phyloP scores from a whole-genome alignment of 2,113 vertebrate genomes.

The Ciconia stormi region DNA sequence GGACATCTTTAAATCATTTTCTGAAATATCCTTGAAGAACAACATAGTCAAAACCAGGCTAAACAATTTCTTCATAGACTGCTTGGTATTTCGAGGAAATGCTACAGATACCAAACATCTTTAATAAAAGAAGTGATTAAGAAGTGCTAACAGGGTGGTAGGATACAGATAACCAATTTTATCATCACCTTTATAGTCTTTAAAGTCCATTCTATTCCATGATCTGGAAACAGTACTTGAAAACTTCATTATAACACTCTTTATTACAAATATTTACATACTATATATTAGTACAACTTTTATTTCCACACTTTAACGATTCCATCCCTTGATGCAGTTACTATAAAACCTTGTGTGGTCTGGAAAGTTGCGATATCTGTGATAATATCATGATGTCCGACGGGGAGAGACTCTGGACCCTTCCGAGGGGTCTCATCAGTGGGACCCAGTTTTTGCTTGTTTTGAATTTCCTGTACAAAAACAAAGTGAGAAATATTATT shows the following conservation, averaged over 20 bases:
- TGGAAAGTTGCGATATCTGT: constrained; percentile 96
- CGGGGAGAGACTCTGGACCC: constrained; percentile 90
- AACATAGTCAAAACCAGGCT: neutral
- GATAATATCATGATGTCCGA: constrained; percentile 96
- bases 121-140: neutral
- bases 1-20: neutral
- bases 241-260: constrained; percentile 32
- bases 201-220: constrained; percentile 16
- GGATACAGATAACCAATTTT: neutral
- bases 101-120: neutral
- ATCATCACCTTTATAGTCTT: neutral
- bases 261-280: constrained; percentile 73
- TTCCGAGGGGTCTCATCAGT: constrained; percentile 89
- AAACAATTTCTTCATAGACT: neutral
- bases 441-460: constrained; percentile 90
- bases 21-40: neutral
- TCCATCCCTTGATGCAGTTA: constrained; percentile 94
- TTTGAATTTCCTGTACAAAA: constrained; percentile 90
- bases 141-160: neutral
- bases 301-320: constrained; percentile 99
- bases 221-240: constrained; percentile 55
- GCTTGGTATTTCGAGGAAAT: neutral
- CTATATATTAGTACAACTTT: constrained; percentile 19
- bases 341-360: constrained; percentile 97
- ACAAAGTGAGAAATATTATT: neutral